Evolutionary conservation across 2,888 invertebrate genomes (phyloP).

Genomic region (Glyphotaelius pellucidus): DNA sequence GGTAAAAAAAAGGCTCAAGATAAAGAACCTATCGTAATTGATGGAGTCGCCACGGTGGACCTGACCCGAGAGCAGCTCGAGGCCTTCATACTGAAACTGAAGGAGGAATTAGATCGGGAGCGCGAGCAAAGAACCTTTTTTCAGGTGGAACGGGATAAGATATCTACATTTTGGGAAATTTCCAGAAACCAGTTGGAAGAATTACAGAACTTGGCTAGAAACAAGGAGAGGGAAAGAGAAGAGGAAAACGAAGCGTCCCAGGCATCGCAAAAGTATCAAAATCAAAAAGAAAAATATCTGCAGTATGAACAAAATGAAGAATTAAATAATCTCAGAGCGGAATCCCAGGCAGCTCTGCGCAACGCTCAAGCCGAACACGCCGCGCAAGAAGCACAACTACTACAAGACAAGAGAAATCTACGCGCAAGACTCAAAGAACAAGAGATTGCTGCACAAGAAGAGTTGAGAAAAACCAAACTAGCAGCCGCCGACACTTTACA

Average conservation of each 20-base stretch:
- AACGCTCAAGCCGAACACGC: constrained; percentile 89
- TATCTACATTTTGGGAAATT: constrained; percentile 97
- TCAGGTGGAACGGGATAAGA: constrained; percentile 95
- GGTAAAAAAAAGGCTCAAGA: constrained; percentile 25
- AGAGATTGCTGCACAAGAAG: constrained; percentile 76
- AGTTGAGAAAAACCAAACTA: constrained; percentile 74
- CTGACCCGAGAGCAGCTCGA: constrained; percentile 96
- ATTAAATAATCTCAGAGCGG: constrained; percentile 89
- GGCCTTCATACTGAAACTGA: constrained; percentile 88
- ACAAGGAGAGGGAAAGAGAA: constrained; percentile 83
- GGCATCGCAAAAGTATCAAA: constrained; percentile 90
- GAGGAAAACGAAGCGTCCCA: constrained; percentile 90
- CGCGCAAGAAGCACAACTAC: constrained; percentile 86
- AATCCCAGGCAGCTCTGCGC: constrained; percentile 88
- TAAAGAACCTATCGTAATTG: constrained; percentile 76
- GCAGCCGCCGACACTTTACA: constrained; percentile 85
- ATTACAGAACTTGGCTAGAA: constrained; percentile 81
- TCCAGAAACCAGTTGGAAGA: constrained; percentile 93
- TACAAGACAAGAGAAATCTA: constrained; percentile 84
- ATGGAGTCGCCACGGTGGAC: constrained; percentile 93
- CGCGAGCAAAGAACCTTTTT: constrained; percentile 97
- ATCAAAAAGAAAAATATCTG: constrained; percentile 91
- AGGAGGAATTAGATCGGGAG: constrained; percentile 94
- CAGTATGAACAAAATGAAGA: constrained; percentile 94
- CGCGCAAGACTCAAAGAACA: constrained; percentile 83